Evolutionary conservation across 2,113 vertebrate species (phyloP), one percentile per base, ranked within the genome.

Genomic region (Coregonus clupeaformis): DNA sequence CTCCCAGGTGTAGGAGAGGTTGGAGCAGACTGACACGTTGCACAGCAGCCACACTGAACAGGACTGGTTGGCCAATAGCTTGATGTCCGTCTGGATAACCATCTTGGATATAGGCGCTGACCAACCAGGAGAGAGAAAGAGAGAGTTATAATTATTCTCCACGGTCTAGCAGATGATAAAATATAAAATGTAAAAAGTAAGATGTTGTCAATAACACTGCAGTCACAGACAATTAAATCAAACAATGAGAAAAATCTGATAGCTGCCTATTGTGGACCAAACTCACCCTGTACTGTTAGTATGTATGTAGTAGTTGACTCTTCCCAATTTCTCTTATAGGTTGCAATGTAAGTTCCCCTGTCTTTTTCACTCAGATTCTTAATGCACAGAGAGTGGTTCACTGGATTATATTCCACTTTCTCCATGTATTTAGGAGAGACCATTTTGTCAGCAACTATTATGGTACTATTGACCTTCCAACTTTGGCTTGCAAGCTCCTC

Each of bases 231-330:
- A 42, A 42, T 42, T 42, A 42, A 42, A 42, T 42, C 7, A 11
- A 42, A 42, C 2, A 11, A 11, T 42, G 36, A 42, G 7, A 42
- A 42, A 42, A 29, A 42, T 11, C 9, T 9, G 36, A 42, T 42
- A 42, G 7, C 36, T 42, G 36, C 9, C 36, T 42, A 42, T 42
- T 7, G 2, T 42, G 36, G 36, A 42, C 36, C 36, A 47, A 69
- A 64, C 90, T 80, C 66, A 92, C 91, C 84, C 72, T 89, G 14
- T 57, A 91, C 68, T 62, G 27, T 69, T 2, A 91, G 22, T 0
- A 0, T 14, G 69, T 82, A 63, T 6, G 0, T 4, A 4, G 72
- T 49, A 0, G 0, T 0, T 1, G 0, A 0, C 0, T 3, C 0
- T 0, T 0, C 0, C 24, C 11, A 6, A 11, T 42, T 42, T n/a